Conservation (phyloP, 2,797 vertebrate species). For the Poeciliopsis presidionis region DNA sequence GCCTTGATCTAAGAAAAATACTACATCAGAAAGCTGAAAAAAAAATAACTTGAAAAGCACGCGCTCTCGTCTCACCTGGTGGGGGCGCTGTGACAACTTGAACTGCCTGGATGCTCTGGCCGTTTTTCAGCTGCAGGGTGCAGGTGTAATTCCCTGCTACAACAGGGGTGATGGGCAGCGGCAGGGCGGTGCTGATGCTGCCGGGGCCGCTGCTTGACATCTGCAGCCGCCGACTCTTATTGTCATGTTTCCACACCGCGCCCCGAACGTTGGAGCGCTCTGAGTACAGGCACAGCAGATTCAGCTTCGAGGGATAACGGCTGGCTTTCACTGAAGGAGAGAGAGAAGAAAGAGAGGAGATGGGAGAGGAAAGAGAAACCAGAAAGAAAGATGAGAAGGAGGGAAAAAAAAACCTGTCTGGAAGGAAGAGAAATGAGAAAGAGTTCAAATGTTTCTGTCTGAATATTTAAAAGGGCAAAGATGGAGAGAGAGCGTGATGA, state of each 20-base stretch:
- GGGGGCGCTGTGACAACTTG: constrained; percentile 51
- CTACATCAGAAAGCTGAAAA: background rate
- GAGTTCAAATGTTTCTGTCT: constrained; percentile 65
- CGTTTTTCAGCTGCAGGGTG: constrained; percentile 68
- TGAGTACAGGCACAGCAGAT: constrained; percentile 70
- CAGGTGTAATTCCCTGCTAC: constrained; percentile 81
- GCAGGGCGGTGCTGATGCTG: constrained; percentile 49
- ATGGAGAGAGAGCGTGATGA: constrained; percentile 63
- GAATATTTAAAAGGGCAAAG: constrained; percentile 76
- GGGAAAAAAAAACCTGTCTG: constrained; percentile 18
- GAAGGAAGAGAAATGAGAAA: constrained; percentile 33
- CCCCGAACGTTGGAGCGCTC: constrained; percentile 56
- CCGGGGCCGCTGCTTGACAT: constrained; percentile 39
- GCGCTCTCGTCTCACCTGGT: constrained; percentile 24
- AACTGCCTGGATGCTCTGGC: constrained; percentile 50
- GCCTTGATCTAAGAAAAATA: constrained; percentile 17
- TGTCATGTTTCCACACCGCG: constrained; percentile 68
- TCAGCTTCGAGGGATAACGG: constrained; percentile 11
- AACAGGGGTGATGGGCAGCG: constrained; percentile 63
- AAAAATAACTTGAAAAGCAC: background rate
- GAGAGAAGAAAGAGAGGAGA: background rate
- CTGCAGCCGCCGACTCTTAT: constrained; percentile 32
- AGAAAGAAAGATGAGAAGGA: constrained; percentile 22
- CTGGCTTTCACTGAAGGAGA: constrained; percentile 58
- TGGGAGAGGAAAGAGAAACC: constrained; percentile 21